phyloP scores from a whole-genome alignment of 1,140 invertebrate species.

The Solenopsis fugax region DNA sequence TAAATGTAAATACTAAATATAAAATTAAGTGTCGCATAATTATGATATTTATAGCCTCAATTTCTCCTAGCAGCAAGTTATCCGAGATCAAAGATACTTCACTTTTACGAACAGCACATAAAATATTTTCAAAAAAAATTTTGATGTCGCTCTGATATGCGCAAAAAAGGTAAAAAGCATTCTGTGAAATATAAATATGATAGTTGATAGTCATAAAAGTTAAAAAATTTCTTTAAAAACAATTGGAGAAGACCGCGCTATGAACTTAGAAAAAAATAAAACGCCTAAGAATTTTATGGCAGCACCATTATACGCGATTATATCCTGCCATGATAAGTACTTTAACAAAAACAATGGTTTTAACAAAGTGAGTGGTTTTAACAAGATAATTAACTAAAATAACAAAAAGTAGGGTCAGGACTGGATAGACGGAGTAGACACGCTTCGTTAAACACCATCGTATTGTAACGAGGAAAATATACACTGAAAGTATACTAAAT shows the following conservation, averaged over 20 bases:
- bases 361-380: background rate
- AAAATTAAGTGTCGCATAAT: background rate
- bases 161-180: slow-evolving; percentile 26
- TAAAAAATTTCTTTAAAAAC: slow-evolving; percentile 35
- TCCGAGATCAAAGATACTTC: background rate
- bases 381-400: slow-evolving; percentile 1
- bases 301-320: background rate
- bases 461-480: background rate
- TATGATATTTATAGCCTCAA: background rate
- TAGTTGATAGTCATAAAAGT: slow-evolving; percentile 15
- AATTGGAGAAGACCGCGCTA: background rate
- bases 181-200: slow-evolving; percentile 23
- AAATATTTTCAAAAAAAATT: slow-evolving; percentile 27
- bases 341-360: background rate
- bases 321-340: background rate
- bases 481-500: background rate
- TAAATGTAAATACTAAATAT: background rate
- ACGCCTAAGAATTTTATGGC: background rate
- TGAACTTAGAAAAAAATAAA: background rate
- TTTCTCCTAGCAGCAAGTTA: background rate
- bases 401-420: background rate
- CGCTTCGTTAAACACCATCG: slow-evolving; percentile 23
- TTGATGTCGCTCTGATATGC: background rate
- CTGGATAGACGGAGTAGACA: background rate
- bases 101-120: background rate